phyloP scores from a whole-genome alignment of 2,888 invertebrate genomes.

The Gastracanthus pulcherrimus region DNA sequence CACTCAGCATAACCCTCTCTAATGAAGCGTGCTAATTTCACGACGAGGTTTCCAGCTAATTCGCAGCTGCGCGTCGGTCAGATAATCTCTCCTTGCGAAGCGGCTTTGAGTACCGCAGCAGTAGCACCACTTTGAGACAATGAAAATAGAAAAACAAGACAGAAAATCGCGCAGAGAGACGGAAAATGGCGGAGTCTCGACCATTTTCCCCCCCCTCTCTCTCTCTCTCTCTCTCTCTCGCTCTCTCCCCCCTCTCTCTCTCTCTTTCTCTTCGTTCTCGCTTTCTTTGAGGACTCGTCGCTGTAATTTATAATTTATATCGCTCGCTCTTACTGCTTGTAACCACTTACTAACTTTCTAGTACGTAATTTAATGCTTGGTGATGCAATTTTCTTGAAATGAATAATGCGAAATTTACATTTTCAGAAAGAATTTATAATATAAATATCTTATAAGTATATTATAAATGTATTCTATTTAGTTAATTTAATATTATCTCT shows the following conservation, averaged over 20 bases:
- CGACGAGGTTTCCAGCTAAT: conserved; percentile 6
- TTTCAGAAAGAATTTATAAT: no score
- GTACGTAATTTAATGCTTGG: no score
- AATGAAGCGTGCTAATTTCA: conserved; percentile 36
- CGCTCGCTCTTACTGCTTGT: no score
- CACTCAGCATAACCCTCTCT: conserved; percentile 31
- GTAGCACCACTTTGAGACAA: background rate
- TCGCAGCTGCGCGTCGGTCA: background rate
- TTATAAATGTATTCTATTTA: no score
- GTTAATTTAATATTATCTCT: no score
- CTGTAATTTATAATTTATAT: background rate
- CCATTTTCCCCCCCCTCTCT: background rate
- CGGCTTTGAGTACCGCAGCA: background rate
- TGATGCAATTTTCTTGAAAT: no score
- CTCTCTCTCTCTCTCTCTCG: background rate
- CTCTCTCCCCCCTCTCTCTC: background rate
- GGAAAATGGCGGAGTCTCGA: no score
- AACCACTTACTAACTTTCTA: no score
- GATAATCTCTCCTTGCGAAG: conserved; percentile 28
- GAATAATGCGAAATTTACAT: no score
- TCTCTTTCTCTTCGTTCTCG: background rate
- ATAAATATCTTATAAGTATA: no score
- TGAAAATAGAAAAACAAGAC: background rate
- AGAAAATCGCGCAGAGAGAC: background rate
- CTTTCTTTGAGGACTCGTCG: background rate